Conservation (phyloP, 2,797 vertebrate genomes). For the Cynopterus sphinx region DNA sequence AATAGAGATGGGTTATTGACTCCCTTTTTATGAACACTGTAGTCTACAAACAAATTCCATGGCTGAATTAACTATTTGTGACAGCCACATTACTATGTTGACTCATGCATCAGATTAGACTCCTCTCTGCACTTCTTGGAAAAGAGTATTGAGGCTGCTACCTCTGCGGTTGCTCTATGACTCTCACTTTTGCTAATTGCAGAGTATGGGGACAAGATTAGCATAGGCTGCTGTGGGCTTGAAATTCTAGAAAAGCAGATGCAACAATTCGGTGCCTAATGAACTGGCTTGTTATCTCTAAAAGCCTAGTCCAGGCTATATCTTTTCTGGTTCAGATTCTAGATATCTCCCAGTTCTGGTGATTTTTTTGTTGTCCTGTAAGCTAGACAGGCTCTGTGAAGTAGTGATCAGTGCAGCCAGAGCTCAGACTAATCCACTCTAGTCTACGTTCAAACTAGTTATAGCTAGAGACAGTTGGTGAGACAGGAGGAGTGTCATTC, state of each 20-base stretch:
- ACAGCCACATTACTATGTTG: not conserved
- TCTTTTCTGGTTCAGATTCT: not conserved
- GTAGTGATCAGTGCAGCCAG: not conserved
- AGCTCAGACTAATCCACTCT: not conserved
- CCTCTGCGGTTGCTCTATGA: not conserved
- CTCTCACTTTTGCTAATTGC: not conserved
- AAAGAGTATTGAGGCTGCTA: not conserved
- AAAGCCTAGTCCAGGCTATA: not conserved
- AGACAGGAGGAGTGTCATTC: not conserved
- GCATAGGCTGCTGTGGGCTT: not conserved
- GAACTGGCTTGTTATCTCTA: not conserved
- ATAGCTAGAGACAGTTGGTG: not conserved
- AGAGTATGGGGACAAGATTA: not conserved
- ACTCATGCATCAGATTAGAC: not conserved
- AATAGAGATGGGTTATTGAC: not conserved
- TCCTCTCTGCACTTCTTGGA: not conserved
- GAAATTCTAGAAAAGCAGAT: not conserved
- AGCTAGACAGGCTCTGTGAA: not conserved
- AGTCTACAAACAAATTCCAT: not conserved
- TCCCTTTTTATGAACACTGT: not conserved
- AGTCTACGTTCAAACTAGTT: not conserved
- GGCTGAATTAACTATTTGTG: not conserved
- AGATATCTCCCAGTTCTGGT: not conserved
- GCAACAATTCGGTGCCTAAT: not conserved
- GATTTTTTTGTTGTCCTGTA: not conserved